phyloP scores from a whole-genome alignment of 2,797 vertebrate genomes.

The Anguilla obscura region DNA sequence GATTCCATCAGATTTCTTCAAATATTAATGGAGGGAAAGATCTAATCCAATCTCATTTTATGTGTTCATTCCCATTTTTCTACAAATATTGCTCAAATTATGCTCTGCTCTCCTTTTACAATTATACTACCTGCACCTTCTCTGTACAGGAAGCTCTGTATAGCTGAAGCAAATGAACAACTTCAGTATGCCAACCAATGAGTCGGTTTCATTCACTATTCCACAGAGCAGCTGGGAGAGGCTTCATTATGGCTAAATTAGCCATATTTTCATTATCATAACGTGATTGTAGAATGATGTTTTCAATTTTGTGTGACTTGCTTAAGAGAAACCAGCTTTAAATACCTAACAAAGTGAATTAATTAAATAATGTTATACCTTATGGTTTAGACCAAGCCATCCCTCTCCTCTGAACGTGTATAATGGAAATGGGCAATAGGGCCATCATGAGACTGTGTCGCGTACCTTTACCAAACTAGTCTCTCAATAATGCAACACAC shows the following conservation, averaged over 20 bases:
- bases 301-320: neutral
- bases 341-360: neutral
- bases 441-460: neutral
- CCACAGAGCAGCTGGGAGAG: neutral
- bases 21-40: neutral
- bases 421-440: neutral
- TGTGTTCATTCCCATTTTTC: neutral
- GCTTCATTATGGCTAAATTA: neutral
- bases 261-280: neutral
- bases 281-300: neutral
- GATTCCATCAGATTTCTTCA: neutral
- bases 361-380: neutral
- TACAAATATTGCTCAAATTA: neutral
- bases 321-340: neutral
- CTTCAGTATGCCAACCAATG: neutral
- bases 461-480: neutral
- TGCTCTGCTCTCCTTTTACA: neutral
- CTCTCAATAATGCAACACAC: neutral
- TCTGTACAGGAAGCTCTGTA: neutral
- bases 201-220: neutral
- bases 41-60: neutral
- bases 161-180: neutral
- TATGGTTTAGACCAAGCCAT: neutral
- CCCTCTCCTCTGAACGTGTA: neutral
- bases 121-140: neutral